phyloP scores from a whole-genome alignment of 2,888 invertebrate species.

The Tryphoninae sp. region DNA sequence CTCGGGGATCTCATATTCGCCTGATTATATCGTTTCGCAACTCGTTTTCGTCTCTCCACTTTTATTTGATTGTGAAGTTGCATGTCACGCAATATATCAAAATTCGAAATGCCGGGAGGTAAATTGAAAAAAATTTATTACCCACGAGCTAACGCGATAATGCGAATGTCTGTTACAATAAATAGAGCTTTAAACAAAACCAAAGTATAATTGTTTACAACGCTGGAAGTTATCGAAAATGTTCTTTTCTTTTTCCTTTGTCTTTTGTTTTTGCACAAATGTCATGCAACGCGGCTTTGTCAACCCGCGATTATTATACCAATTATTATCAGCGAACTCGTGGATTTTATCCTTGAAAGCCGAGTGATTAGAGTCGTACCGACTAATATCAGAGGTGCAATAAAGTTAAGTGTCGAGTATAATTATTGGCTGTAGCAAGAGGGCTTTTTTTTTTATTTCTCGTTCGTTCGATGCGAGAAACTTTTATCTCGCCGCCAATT shows the following conservation, averaged over 20 bases:
- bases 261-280: background rate
- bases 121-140: constrained; percentile 52
- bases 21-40: constrained; percentile 59
- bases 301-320: constrained; percentile 22
- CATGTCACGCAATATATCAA: constrained; percentile 68
- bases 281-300: background rate
- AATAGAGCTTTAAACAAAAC: background rate
- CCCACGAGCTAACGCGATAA: background rate
- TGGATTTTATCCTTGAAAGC: constrained; percentile 47
- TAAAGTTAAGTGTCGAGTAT: constrained; percentile 26
- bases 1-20: constrained; percentile 51
- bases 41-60: constrained; percentile 30
- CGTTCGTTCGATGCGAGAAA: background rate
- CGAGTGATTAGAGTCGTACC: constrained; percentile 20
- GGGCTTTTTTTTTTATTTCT: background rate
- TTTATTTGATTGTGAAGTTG: constrained; percentile 40
- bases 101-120: constrained; percentile 67
- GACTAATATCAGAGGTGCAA: constrained; percentile 13
- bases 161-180: background rate
- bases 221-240: too few relatives aligned
- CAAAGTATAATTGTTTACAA: background rate
- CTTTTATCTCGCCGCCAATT: constrained; percentile 40
- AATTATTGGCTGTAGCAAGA: constrained; percentile 12
- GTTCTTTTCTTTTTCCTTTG: too few relatives aligned
- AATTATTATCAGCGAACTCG: constrained; percentile 39